These are phyloP conservation scores for Xestoiulus laeticollis DNA, from an alignment of 2,888 invertebrate species.

Conservation along the genomic window DNA sequence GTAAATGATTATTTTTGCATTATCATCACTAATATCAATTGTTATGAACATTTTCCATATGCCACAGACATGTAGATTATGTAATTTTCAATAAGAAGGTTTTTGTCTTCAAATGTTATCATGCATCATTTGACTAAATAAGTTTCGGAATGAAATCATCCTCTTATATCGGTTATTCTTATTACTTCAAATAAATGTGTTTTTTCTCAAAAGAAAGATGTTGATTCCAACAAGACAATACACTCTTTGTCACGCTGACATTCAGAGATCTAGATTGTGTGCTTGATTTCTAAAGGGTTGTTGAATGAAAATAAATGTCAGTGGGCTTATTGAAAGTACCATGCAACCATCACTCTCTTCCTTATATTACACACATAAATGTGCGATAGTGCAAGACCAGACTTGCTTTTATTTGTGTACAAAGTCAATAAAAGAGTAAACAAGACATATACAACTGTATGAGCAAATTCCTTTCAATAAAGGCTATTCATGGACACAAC, in stretches of 20 bases:
- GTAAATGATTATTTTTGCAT: too few species aligned
- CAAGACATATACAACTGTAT: too few species aligned
- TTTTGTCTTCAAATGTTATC: too few species aligned
- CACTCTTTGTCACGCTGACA: not conserved
- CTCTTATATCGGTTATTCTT: not conserved
- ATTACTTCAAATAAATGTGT: not conserved
- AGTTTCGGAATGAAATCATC: not conserved
- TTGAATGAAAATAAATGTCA: not conserved
- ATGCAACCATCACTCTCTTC: not conserved
- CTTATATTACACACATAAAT: not conserved
- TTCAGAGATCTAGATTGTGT: not conserved
- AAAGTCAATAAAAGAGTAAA: too few species aligned
- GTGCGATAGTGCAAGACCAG: not conserved
- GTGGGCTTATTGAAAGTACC: too few species aligned
- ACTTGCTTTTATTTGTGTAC: not conserved
- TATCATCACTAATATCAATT: too few species aligned
- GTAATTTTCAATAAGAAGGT: too few species aligned
- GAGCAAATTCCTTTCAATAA: not conserved
- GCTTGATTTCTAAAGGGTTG: not conserved
- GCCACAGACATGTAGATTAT: too few species aligned
- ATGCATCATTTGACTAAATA: too few species aligned
- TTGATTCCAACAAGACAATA: not conserved
- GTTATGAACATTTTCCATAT: too few species aligned
- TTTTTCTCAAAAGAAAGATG: not conserved
- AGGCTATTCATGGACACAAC: not conserved